Evolutionary conservation across 2,888 invertebrate species (phyloP).

Genomic region (Apoderus coryli): DNA sequence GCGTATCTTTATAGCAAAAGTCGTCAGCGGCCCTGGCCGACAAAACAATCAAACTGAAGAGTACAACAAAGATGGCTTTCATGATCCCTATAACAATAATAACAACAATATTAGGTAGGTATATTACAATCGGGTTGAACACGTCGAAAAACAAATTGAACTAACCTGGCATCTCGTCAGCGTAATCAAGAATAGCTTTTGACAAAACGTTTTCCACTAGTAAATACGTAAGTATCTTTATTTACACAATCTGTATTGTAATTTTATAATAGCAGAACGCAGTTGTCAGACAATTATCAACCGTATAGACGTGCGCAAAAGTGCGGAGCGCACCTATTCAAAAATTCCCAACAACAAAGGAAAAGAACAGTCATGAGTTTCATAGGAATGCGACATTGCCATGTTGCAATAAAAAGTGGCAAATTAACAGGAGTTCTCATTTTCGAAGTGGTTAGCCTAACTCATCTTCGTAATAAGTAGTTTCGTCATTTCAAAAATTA

Average conservation of each 20-base stretch:
- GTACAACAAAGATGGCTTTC: slow-evolving; percentile 40
- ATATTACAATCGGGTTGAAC: slow-evolving; percentile 6
- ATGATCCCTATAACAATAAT: slow-evolving; percentile 35
- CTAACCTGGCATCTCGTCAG: slow-evolving; percentile 35
- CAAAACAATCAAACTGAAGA: slow-evolving; percentile 34
- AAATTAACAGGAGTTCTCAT: no score
- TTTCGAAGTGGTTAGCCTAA: no score
- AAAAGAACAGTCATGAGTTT: no score
- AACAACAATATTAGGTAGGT: slow-evolving; percentile 17
- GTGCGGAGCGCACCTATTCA: slow-evolving; percentile 4
- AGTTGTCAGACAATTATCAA: no score
- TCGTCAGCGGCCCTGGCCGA: slow-evolving; percentile 31
- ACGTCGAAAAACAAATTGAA: background rate
- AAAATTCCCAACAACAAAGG: background rate
- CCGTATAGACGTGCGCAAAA: slow-evolving; percentile 5
- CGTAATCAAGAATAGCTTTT: slow-evolving; percentile 34
- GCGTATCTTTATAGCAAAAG: slow-evolving; percentile 44
- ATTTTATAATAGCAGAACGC: no score
- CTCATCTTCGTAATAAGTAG: no score
- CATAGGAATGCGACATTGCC: no score
- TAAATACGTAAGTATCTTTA: no score
- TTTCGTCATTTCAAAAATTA: no score
- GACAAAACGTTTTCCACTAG: no score
- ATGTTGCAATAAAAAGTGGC: no score
- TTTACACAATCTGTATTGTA: no score